Conservation (phyloP, 2,888 invertebrate species). For the Drosophila anceps region DNA sequence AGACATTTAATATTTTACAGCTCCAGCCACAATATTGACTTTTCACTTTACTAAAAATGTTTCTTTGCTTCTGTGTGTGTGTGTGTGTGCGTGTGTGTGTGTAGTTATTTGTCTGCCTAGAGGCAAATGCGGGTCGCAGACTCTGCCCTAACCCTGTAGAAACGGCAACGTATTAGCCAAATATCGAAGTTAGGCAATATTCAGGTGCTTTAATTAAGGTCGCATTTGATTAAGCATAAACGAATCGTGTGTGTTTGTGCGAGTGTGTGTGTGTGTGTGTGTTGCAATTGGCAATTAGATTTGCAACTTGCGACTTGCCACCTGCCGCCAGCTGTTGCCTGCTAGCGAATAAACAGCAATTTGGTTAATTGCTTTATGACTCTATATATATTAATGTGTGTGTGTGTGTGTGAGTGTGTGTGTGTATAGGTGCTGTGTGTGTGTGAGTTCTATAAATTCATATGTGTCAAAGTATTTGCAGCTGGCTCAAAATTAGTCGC, state of each 20-base stretch:
- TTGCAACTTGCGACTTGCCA: constrained; percentile 37
- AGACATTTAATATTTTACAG: constrained; percentile 76
- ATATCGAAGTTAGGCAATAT: constrained; percentile 38
- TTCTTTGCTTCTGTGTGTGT: neutral
- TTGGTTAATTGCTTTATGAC: constrained; percentile 74
- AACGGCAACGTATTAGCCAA: constrained; percentile 27
- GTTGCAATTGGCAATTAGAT: constrained; percentile 57
- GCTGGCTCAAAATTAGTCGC: constrained; percentile 67
- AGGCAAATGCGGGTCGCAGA: constrained; percentile 11
- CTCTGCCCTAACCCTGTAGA: neutral
- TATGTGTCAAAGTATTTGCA: constrained; percentile 58
- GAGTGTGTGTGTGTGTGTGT: constrained; percentile 4
- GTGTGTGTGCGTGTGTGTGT: constrained; percentile 3
- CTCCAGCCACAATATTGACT: constrained; percentile 73
- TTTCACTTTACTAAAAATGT: constrained; percentile 49
- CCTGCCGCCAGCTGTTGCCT: constrained; percentile 65
- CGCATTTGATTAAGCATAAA: constrained; percentile 61
- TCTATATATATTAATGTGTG: constrained; percentile 12
- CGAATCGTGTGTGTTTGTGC: constrained; percentile 28
- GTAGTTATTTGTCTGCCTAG: constrained; percentile 32
- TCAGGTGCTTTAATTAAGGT: constrained; percentile 44
- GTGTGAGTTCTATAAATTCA: constrained; percentile 57
- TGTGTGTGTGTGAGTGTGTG: constrained; percentile 17
- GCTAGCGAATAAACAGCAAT: constrained; percentile 67
- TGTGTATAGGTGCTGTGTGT: constrained; percentile 15